phyloP scores from a whole-genome alignment of 2,113 vertebrate species.

The Sylvia atricapilla region DNA sequence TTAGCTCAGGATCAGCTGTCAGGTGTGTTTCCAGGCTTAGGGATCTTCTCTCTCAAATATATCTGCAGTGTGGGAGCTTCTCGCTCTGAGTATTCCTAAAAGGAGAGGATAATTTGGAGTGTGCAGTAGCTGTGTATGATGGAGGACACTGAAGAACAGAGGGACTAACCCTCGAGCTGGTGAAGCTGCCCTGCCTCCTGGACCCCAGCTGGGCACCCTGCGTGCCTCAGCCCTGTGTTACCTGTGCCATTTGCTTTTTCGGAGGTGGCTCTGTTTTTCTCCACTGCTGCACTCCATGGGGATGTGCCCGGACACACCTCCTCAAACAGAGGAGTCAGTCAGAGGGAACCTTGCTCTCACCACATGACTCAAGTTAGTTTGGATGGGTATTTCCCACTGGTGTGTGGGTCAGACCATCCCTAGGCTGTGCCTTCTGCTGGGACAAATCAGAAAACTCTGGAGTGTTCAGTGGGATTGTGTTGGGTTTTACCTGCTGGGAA shows the following conservation, averaged over 20 bases:
- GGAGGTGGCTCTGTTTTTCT: not conserved
- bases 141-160: not conserved
- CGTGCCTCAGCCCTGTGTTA: not conserved
- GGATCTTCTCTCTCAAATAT: not conserved
- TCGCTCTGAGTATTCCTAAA: not conserved
- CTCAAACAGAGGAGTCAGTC: rapidly evolving
- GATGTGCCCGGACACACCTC: rapidly evolving
- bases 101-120: not conserved
- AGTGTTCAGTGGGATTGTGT: not conserved
- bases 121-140: not conserved
- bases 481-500: not conserved
- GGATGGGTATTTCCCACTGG: not conserved
- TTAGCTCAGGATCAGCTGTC: not conserved
- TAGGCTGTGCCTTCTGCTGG: not conserved
- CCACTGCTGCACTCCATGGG: not conserved
- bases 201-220: not conserved
- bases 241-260: not conserved
- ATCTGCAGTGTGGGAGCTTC: not conserved
- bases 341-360: not conserved
- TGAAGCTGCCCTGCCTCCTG: not conserved
- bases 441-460: not conserved
- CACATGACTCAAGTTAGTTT: not conserved
- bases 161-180: not conserved
- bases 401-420: not conserved
- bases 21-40: not conserved